Percentiles rank a stretch among this genome's conserved stretches.
phyloP scores from a whole-genome alignment of 2,113 vertebrate species.

The Ochotona princeps region DNA sequence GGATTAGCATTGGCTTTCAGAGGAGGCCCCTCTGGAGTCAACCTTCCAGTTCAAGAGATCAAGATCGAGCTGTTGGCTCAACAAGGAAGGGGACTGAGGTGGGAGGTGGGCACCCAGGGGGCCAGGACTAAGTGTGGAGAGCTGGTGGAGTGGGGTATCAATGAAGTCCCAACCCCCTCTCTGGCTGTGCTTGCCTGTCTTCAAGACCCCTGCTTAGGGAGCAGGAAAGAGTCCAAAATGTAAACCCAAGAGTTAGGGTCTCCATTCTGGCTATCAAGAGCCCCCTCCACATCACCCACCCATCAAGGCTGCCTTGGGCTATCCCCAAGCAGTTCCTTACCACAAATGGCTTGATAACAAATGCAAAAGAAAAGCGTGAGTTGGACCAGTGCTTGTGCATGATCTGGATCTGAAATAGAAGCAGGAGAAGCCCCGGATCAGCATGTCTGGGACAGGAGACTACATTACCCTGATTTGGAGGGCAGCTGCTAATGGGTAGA shows the following conservation, averaged over 20 bases:
- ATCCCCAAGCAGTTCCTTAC: conserved; percentile 40
- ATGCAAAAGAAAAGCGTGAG: not conserved
- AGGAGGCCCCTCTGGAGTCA: conserved; percentile 73
- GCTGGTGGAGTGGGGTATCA: too few relatives aligned
- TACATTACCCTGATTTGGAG: conserved; percentile 62
- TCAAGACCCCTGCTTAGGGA: not conserved
- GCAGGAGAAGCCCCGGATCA: not conserved
- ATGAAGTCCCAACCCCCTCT: not conserved
- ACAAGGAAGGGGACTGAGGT: conserved; percentile 70
- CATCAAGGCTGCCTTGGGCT: not conserved
- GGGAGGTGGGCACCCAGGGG: conserved; percentile 67
- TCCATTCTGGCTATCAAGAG: not conserved
- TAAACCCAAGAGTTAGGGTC: not conserved
- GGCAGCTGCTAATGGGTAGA: conserved; percentile 69
- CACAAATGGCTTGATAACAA: conserved; percentile 35
- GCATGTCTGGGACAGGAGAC: not conserved
- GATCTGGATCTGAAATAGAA: not conserved
- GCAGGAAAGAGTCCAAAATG: not conserved
- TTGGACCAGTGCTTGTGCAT: not conserved
- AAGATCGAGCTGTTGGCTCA: conserved; percentile 83
- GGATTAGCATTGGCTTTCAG: conserved; percentile 83
- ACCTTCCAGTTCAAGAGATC: conserved; percentile 82
- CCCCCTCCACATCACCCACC: not conserved
- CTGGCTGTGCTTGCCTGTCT: conserved; percentile 11
- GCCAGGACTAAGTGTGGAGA: not conserved